Base-by-base conservation (phyloP, 2,888 invertebrate species). In the Dione vanillae region DNA sequence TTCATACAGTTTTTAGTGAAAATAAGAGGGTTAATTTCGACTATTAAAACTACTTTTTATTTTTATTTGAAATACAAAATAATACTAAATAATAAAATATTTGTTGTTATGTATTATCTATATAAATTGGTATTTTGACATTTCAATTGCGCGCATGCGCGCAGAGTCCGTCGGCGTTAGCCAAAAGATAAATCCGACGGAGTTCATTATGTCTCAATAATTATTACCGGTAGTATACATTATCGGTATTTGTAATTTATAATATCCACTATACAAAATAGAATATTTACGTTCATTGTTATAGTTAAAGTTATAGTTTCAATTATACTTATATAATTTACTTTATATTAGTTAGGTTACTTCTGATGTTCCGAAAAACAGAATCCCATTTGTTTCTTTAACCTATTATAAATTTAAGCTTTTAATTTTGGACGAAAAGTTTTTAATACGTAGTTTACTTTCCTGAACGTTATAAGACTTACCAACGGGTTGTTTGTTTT, bases 151-250 rank as follows among this genome's bases (percentile, higher is more conserved):
- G 62, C 73, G 70, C 73, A 71, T 73, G 73, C 73, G 73, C 68
- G 14, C 2, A 43, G 43, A 45, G 47, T 27, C 73, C 73, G 73
- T 56, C 73, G 73, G 73, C 62, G 51, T 10, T 35, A 47, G 43
- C 45, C 10, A 19, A 71, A 71, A 68, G 20, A 65, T 35, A 45
- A 68, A 49, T 65, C 73, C 73, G 73, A 66, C 73, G 73, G 73
- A 41, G 58, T 68, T 37, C 20, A 65, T 62, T 45, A 6, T n/a
- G 35, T 35, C 52, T 52, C 37, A 59, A 47, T 27, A 35, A 16
- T 52, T 16, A 49, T 37, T 52, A 47, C 10, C 20, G 27, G 6
- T 66, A 3, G 47, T n/a, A 65, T 19, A 49, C 37, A 43, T 59
- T 58, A 47, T 49, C 20, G 52, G 20, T 65, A 49, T 49, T 40